These are phyloP conservation scores for Danio choprae DNA, from an alignment of 2,797 vertebrate genomes.

Conservation along the genomic window DNA sequence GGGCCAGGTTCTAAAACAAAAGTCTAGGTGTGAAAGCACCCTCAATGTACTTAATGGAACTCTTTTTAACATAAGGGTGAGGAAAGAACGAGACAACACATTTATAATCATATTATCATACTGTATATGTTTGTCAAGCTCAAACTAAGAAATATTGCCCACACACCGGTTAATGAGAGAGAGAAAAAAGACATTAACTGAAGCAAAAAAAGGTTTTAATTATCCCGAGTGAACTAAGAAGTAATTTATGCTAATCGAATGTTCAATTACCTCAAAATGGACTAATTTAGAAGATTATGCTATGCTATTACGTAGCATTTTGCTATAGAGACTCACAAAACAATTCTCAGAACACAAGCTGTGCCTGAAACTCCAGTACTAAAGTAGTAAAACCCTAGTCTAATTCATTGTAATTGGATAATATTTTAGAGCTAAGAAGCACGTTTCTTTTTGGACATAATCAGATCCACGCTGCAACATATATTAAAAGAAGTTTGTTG, in stretches of 20 bases:
- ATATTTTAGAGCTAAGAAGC: neutral
- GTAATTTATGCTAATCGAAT: neutral
- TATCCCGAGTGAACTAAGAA: conserved; percentile 5
- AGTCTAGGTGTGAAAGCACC: no score
- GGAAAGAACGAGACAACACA: no score
- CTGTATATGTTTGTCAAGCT: no score
- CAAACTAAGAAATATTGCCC: no score
- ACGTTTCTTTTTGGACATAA: neutral
- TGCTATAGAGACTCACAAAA: neutral
- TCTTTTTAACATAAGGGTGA: no score
- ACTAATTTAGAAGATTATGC: neutral
- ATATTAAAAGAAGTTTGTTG: neutral
- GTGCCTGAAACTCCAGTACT: neutral
- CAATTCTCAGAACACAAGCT: neutral
- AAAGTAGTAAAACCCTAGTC: neutral
- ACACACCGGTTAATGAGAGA: no score
- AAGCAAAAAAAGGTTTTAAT: conserved; percentile 20
- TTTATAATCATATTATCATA: no score
- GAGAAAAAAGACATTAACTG: conserved; percentile 12
- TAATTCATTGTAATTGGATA: neutral
- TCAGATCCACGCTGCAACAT: neutral
- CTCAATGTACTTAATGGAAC: no score
- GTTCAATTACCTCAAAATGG: conserved; percentile 7
- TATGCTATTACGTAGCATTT: neutral
- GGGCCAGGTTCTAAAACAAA: no score